Conservation (phyloP, 2,888 invertebrate genomes). For the Apocheima hispidaria region DNA sequence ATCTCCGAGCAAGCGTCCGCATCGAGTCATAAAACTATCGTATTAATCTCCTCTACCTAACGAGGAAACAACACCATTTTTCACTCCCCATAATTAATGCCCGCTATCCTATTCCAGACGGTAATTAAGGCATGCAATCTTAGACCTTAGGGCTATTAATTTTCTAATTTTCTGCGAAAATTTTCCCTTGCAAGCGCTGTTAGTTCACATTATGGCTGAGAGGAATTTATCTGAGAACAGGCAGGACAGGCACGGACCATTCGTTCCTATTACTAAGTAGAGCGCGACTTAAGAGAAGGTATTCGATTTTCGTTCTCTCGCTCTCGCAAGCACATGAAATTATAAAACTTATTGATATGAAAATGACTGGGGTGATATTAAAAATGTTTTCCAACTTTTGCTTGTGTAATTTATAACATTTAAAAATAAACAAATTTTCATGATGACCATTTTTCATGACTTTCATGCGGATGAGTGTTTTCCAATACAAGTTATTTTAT, state of each 20-base stretch:
- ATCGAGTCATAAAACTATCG: conserved; percentile 35
- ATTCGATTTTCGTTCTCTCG: not conserved
- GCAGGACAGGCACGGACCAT: conserved; percentile 50
- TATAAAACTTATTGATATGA: not conserved
- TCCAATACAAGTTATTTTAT: too few relatives aligned
- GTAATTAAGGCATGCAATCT: conserved; percentile 47
- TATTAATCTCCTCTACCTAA: conserved; percentile 39
- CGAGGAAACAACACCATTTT: conserved; percentile 47
- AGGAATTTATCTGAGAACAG: conserved; percentile 57
- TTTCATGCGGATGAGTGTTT: too few relatives aligned
- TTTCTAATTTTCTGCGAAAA: conserved; percentile 45
- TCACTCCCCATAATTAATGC: conserved; percentile 45
- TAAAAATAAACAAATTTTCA: too few relatives aligned
- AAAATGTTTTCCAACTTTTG: too few relatives aligned
- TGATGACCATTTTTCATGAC: too few relatives aligned
- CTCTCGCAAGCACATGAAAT: not conserved
- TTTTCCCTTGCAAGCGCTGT: conserved; percentile 50
- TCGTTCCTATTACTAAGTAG: conserved; percentile 57
- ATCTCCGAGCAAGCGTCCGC: not conserved
- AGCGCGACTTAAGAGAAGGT: conserved; percentile 27
- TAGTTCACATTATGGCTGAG: conserved; percentile 53
- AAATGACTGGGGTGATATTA: too few relatives aligned
- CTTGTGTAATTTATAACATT: too few relatives aligned
- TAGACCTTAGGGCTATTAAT: conserved; percentile 45
- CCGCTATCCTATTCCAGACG: conserved; percentile 39